Base-by-base conservation (phyloP, 2,888 invertebrate species). In the Eupithecia insigniata region DNA sequence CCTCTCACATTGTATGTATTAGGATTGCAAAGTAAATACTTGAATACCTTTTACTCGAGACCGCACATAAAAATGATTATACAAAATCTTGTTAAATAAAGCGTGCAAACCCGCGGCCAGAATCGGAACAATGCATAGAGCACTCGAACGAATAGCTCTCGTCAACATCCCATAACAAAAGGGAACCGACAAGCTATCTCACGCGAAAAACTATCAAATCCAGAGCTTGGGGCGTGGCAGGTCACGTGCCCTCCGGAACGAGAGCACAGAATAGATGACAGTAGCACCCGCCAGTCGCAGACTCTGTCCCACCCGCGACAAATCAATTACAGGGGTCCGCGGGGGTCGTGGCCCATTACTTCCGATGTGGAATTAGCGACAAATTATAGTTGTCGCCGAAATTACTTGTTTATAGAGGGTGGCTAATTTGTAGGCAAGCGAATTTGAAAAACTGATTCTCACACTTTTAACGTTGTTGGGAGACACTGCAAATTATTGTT, bases 321-420 rank as follows among this genome's bases (percentile, higher is more conserved):
- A 62, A 62, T 62, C 61, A 62, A 62, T 62, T 62, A 62, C 32
- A 62, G 61, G 34, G 61, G 10, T 10, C n/a, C 22, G 4, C 22
- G 12, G 32, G 61, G 61, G 61, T 62, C 61, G 32, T 26, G 32
- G 61, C 61, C 74, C 71, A 71, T 74, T 71, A 69, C 92, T 90
- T 90, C 92, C 91, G 89, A 89, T 85, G 80, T 75, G 77, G 84
- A 90, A 92, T 92, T 92, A 92, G 88, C 91, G 85, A 86, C 89
- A 92, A 93, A 93, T 92, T 90, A 92, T 87, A 90, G 85, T 82
- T 80, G 83, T 85, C 79, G 82, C 76, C 76, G 60, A 90, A 88
- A 90, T 91, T 89, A 88, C 87, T 89, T 91, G 92, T 91, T 92
- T 91, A 87, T 88, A 84, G 81, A 75, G 85, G 87, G 88, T 84